These are phyloP conservation scores for Drosophila simulans DNA, from an alignment of 1,140 invertebrate species.

Conservation along the genomic window DNA sequence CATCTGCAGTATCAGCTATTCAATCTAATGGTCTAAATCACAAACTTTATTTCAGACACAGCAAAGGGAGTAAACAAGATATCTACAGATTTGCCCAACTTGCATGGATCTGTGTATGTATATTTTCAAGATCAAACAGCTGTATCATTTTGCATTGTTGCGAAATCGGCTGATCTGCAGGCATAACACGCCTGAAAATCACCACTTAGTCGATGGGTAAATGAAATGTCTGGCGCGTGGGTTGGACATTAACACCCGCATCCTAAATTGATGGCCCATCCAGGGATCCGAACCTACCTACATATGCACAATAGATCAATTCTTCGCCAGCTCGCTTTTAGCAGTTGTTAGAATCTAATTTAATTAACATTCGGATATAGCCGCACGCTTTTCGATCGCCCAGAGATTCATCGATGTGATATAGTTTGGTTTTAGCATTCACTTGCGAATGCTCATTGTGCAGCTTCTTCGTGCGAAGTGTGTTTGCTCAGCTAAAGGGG, in stretches of 20 bases:
- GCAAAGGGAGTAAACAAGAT: neutral
- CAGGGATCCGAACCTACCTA: too few species aligned
- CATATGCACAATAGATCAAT: too few species aligned
- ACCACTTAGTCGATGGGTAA: slow-evolving; percentile 5
- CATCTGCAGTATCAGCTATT: neutral
- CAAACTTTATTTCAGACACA: neutral
- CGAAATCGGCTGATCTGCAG: slow-evolving; percentile 5
- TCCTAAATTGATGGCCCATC: slow-evolving; percentile 6
- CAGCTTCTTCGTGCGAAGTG: slow-evolving; percentile 17
- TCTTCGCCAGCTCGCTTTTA: slow-evolving; percentile 29
- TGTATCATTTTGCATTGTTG: slow-evolving; percentile 8
- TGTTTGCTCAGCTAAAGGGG: slow-evolving; percentile 31
- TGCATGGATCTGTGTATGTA: too few species aligned
- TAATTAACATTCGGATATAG: slow-evolving; percentile 45
- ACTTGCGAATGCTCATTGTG: slow-evolving; percentile 43
- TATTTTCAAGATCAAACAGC: slow-evolving; percentile 1
- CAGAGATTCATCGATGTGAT: neutral
- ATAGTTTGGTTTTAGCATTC: slow-evolving; percentile 51
- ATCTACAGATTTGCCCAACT: neutral
- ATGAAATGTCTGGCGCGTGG: slow-evolving; percentile 32
- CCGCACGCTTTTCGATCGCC: slow-evolving; percentile 6
- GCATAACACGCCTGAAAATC: slow-evolving; percentile 9
- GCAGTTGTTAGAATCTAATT: slow-evolving; percentile 49
- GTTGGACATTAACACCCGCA: slow-evolving; percentile 9
- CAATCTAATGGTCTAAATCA: neutral